Base-by-base conservation (phyloP, 1,140 invertebrate genomes). In the Heterodera schachtii region DNA sequence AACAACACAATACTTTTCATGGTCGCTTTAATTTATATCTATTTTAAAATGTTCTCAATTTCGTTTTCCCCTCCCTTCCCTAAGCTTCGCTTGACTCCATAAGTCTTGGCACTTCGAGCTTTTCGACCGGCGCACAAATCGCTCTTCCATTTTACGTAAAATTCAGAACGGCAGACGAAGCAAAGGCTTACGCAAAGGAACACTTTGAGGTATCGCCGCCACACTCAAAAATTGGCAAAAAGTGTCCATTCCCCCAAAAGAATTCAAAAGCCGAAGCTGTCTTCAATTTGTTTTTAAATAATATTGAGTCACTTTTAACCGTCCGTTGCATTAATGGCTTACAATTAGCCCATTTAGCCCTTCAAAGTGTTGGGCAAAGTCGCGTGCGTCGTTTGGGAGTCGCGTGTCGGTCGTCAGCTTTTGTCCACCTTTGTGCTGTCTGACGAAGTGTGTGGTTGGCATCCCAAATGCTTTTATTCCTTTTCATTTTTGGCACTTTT, bases 391-490 rank as follows among this genome's bases (percentile, higher is more conserved):
- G 52, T 60, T 52, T 82, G 81, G 81, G 81, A 82, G n/a, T 82
- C 80, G 11, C 43, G 60, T 4, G 4, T 75, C 11, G 81, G 81
- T 13, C 21, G 67, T n/a, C 43, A 81, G 57, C 74, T 82, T 43
- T 44, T 82, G 6, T 82, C 80, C 5, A 75, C 81, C 11, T 75
- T 82, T 60, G 70, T 82, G 47, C 71, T 82, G 11, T 82, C 81
- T 44, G 31, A 79, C 8, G 60, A 82, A 21, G 79, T 78, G 7
- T 31, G 47, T 49, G 4, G 4, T 49, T 49, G 4, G n/a, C n/a
- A n/a, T n/a, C n/a, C n/a, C n/a, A n/a, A n/a, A n/a, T n/a, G n/a
- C n/a, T n/a, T n/a, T n/a, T n/a, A n/a, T n/a, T 49, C 44, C 31
- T 57, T n/a, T 43, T 64, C 2, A 16, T 44, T 75, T 0, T 21